These are phyloP conservation scores for Agonopterix alstromeriana DNA, from an alignment of 2,888 invertebrate species.

Conservation along the genomic window DNA sequence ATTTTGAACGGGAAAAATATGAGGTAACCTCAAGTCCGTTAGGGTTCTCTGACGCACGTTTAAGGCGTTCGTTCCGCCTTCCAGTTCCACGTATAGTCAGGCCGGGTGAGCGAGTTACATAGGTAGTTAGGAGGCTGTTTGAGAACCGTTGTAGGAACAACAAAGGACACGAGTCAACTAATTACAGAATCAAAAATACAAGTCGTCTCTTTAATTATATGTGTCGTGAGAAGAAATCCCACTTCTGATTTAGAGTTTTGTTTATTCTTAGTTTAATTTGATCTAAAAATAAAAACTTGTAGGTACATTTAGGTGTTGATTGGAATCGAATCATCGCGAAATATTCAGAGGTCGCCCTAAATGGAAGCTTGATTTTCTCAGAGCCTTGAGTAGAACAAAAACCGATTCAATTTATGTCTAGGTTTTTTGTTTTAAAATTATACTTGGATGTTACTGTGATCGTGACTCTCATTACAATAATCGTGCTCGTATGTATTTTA, in stretches of 20 bases:
- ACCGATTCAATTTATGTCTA: constrained; percentile 34
- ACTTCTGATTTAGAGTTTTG: too few relatives aligned
- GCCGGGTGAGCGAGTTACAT: constrained; percentile 33
- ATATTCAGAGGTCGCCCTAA: constrained; percentile 26
- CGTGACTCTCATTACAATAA: constrained; percentile 12
- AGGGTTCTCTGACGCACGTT: neutral
- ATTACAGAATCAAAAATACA: too few relatives aligned
- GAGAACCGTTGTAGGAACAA: too few relatives aligned
- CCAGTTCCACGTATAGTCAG: constrained; percentile 41
- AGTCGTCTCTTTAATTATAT: too few relatives aligned
- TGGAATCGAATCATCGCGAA: constrained; percentile 7
- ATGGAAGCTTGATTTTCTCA: constrained; percentile 46
- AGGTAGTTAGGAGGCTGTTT: too few relatives aligned
- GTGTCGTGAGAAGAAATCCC: too few relatives aligned
- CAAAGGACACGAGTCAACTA: too few relatives aligned
- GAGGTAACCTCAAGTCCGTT: neutral
- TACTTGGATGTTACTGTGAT: constrained; percentile 16
- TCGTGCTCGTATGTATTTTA: constrained; percentile 1
- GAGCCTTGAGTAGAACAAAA: constrained; percentile 46
- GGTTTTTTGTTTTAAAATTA: constrained; percentile 30
- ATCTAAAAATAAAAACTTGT: too few relatives aligned
- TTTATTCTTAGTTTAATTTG: too few relatives aligned
- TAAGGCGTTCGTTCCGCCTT: constrained; percentile 35
- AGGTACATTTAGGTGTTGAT: too few relatives aligned
- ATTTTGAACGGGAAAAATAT: too few relatives aligned